phyloP scores from a whole-genome alignment of 1,140 invertebrate genomes.

The Stegodyphus dumicola region DNA sequence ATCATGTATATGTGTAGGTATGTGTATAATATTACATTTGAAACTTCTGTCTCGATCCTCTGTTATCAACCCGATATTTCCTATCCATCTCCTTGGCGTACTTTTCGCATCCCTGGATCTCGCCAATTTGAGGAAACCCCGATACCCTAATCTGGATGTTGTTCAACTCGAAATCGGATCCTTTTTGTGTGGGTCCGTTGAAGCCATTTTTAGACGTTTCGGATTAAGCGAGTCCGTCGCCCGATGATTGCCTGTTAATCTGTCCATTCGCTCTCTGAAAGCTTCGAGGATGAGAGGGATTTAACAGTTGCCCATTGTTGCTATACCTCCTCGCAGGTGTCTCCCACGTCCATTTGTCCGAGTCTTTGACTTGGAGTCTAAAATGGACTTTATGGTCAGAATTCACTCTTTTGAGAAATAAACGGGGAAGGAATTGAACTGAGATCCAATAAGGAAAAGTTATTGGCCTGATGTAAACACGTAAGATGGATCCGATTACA shows the following conservation, averaged over 20 bases:
- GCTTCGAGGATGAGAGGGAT: neutral
- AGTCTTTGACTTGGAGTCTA: neutral
- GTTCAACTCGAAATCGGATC: constrained; percentile 39
- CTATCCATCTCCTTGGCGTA: neutral
- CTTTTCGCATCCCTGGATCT: neutral
- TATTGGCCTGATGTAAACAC: too few relatives aligned
- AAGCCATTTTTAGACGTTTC: constrained; percentile 44
- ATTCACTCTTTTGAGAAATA: too few relatives aligned
- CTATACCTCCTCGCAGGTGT: neutral
- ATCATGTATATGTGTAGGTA: neutral
- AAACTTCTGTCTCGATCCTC: neutral
- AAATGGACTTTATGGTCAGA: too few relatives aligned
- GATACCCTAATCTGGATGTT: constrained; percentile 40
- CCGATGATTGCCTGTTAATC: constrained; percentile 55
- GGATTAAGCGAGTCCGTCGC: constrained; percentile 24
- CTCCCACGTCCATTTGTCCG: neutral
- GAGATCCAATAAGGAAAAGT: too few relatives aligned
- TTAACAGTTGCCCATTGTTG: neutral
- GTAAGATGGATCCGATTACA: too few relatives aligned
- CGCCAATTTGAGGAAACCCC: neutral
- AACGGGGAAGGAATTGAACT: too few relatives aligned
- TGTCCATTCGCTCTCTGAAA: neutral
- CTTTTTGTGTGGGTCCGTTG: constrained; percentile 48
- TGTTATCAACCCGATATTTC: neutral
- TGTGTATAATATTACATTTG: neutral